phyloP scores from a whole-genome alignment of 1,140 invertebrate species.

The Drosophila sp. region DNA sequence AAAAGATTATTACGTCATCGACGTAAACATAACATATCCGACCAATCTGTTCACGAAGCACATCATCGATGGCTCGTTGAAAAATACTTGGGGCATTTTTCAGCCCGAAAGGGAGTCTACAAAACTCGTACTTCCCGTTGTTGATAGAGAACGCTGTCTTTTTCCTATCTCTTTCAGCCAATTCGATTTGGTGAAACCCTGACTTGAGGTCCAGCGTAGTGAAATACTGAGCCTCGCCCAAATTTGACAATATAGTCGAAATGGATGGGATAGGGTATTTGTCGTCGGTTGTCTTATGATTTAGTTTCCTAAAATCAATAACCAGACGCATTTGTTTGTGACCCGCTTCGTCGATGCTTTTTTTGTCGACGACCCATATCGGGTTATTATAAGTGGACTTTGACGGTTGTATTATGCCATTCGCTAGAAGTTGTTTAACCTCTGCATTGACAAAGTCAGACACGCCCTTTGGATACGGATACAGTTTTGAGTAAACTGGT shows the following conservation, averaged over 20 bases:
- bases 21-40: neutral
- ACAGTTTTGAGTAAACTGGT: neutral
- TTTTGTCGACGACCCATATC: constrained; percentile 2
- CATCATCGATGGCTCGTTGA: neutral
- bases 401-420: too few relatives aligned
- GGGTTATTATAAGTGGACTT: neutral
- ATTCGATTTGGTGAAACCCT: neutral
- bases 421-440: too few relatives aligned
- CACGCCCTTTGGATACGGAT: neutral
- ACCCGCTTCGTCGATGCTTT: neutral
- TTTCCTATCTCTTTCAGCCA: neutral
- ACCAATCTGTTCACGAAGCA: neutral
- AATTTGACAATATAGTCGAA: neutral
- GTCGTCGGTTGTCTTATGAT: neutral
- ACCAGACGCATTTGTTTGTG: neutral
- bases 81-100: constrained; percentile 4
- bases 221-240: neutral
- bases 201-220: neutral
- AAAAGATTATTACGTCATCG: neutral
- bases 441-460: neutral
- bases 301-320: constrained; percentile 7
- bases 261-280: neutral
- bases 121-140: constrained; percentile 1
- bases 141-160: neutral
- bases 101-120: neutral